These are phyloP conservation scores for Himantopus leucocephalus DNA, from an alignment of 2,113 vertebrate genomes.

Conservation along the genomic window DNA sequence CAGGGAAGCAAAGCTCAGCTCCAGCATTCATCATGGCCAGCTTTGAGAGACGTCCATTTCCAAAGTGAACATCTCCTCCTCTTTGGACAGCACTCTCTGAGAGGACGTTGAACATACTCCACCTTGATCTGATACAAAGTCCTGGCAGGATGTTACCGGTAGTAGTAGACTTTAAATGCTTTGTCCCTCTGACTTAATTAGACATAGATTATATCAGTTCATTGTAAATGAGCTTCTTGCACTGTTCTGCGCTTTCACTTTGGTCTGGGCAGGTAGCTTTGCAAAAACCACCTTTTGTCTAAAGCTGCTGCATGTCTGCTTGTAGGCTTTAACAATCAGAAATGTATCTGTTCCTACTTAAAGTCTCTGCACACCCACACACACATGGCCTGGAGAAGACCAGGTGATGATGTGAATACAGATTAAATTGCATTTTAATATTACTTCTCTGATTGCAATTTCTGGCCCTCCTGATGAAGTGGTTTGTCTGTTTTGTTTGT, in stretches of 20 bases:
- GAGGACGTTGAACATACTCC: not conserved
- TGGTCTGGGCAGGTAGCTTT: not conserved
- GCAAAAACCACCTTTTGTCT: not conserved
- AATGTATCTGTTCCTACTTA: not conserved
- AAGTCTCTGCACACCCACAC: not conserved
- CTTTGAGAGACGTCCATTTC: not conserved
- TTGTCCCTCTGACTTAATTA: not conserved
- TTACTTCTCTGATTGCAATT: slow-evolving; percentile 29
- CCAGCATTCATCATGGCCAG: not conserved
- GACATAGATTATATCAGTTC: not conserved
- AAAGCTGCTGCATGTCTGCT: not conserved
- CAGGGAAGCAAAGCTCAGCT: not conserved
- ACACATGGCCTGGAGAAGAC: not conserved
- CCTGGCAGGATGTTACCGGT: not conserved
- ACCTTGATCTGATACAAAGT: not conserved
- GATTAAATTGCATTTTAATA: not conserved
- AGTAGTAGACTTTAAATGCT: accelerated
- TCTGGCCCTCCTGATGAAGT: slow-evolving; percentile 11
- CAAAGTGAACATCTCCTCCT: not conserved
- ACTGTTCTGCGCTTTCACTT: not conserved
- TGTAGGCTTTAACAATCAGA: not conserved
- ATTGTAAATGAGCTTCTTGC: not conserved
- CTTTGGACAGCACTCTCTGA: not conserved
- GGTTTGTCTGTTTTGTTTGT: slow-evolving; percentile 6
- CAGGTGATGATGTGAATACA: not conserved